Evolutionary conservation across 2,113 vertebrate genomes (phyloP), one percentile per base, ranked within the genome.

Genomic region (Rynchops niger): DNA sequence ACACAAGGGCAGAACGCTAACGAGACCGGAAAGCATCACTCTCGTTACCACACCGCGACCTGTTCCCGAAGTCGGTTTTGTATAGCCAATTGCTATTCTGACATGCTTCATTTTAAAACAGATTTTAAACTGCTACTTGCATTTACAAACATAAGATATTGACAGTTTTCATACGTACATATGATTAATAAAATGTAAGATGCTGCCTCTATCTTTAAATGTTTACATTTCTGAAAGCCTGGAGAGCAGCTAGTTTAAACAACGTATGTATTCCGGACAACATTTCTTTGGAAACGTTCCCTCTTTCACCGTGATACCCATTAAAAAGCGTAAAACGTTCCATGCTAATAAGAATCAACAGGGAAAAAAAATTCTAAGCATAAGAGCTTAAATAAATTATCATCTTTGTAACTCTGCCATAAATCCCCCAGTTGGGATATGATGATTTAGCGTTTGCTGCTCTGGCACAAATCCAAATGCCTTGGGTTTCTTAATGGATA

Each of bases 311-410:
- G 36, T 52, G 79, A 95, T 86, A 96, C 81, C 87, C 91, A 73
- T 86, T 82, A 93, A 92, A 96, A 97, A 95, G 96, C 55, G 65
- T 95, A 97, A 97, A 98, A 95, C 55, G 62, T 93, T 96, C 95
- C 91, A 94, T 42, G 67, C 74, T 97, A 97, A 97, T 97, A 97
- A 97, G 97, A 97, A 97, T 96, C 95, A 98, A 95, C 67, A 87
- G 79, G 78, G 47, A 82, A 89, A 96, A 92, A 92, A 82, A 95
- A 83, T n/a, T 92, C 90, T 77, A 96, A 92, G 90, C 65, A 95
- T 85, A 58, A 95, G 91, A 84, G 67, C 66, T 92, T 94, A 96
- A 97, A 97, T 95, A 97, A 97, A 96, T 93, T 80, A 93, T 90
- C 82, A 69, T 96, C 93, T 95, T 82, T 93, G 94, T 90, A 93